Evolutionary conservation across 35 echinoderm and acorn worm species (phyloP).

Genomic region (Apostichopus japonicus): DNA sequence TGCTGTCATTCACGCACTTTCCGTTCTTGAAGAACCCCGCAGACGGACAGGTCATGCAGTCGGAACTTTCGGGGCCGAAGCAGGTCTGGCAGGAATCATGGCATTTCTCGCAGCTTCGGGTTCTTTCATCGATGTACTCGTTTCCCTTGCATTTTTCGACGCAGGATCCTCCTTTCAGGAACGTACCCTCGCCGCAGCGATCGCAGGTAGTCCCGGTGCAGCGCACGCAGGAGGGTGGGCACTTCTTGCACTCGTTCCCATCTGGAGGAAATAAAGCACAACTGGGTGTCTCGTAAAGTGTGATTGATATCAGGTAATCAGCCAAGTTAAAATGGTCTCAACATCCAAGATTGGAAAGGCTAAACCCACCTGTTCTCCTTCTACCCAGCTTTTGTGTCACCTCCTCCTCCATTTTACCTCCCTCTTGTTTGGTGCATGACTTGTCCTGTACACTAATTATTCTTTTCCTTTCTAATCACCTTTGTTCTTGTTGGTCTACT

Average conservation of each 20-base stretch:
- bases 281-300: too few relatives aligned
- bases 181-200: slow-evolving; percentile 31
- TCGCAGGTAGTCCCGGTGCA: slow-evolving; percentile 45
- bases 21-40: slow-evolving; percentile 27
- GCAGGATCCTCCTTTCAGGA: slow-evolving; percentile 48
- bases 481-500: background rate
- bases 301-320: too few relatives aligned
- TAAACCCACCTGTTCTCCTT: too few relatives aligned
- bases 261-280: background rate
- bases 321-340: too few relatives aligned
- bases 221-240: slow-evolving; percentile 32
- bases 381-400: too few relatives aligned
- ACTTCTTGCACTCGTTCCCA: slow-evolving; percentile 19
- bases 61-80: background rate
- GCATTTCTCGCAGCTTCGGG: slow-evolving; percentile 21
- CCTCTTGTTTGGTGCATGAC: background rate
- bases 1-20: slow-evolving; percentile 7
- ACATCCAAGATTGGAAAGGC: too few relatives aligned
- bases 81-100: slow-evolving; percentile 43
- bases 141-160: slow-evolving; percentile 24
- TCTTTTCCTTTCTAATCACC: background rate
- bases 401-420: too few relatives aligned
- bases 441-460: background rate
- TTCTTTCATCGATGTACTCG: slow-evolving; percentile 50
- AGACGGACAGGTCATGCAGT: slow-evolving; percentile 53